Evolutionary conservation across 2,113 vertebrate species (phyloP), one percentile per base, ranked within the genome.

Genomic region (Delphinus delphis): DNA sequence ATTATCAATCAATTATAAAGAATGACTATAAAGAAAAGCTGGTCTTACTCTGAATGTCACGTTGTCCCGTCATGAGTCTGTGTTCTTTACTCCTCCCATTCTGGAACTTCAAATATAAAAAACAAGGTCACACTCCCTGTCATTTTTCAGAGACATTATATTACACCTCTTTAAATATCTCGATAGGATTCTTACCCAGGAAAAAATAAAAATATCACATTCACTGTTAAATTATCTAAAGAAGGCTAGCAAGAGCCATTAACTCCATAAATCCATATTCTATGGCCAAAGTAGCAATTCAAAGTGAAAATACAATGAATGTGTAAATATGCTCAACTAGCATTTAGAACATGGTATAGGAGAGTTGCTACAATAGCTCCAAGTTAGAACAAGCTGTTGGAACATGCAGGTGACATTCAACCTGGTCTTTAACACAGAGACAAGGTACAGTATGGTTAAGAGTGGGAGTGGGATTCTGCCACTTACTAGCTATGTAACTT

Each of bases 71-170:
- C 70, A 79, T 86, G 21, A 90, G 7, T 71, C 53, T 97, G 86
- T n/a, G 83, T 93, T 58, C 97, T 85, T 89, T 97, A 67, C 8
- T 97, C 65, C 74, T 98, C 53, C 63, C 73, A 50, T 96, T 98
- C 97, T 98, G 98, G 62, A 98, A 44, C 97, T 98, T 97, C 96
- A 98, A 97, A 82, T 41, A 98, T 44, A 95, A 97, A 96, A 36
- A 96, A 98, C 8, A 97, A 96, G 6, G 21, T 95, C 80, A 97
- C 6, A 65, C 12, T 77, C 0, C 58, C 36, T n/a, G 76, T 96
- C 79, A 88, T 33, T 93, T 77, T 88, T 96, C 93, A n/a, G 82
- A 93, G 38, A 41, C 76, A 96, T 47, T 95, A 83, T 65, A 73
- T 88, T 1, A 53, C 23, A 80, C 21, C 3, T 87, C 94, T 84